A percentile compares a stretch with the other conserved stretches of the same genome.
These are phyloP conservation scores for Dasysyrphus albostriatus DNA, from an alignment of 2,888 invertebrate species.

Conservation along the genomic window DNA sequence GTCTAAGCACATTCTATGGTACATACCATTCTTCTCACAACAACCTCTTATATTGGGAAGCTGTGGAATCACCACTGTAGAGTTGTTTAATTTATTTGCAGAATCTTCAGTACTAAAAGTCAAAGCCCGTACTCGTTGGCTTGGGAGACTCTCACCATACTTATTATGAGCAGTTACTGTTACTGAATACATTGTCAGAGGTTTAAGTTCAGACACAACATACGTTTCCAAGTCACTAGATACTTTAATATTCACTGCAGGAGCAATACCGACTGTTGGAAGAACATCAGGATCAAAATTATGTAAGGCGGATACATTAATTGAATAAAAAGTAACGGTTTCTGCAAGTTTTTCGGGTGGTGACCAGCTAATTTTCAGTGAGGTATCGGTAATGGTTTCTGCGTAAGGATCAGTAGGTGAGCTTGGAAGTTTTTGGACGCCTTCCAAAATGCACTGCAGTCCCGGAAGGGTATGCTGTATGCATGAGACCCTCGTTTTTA, in stretches of 20 bases:
- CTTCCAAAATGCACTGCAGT: conserved; percentile 92
- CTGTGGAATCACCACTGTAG: conserved; percentile 86
- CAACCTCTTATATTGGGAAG: conserved; percentile 91
- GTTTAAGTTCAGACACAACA: conserved; percentile 85
- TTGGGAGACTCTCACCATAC: conserved; percentile 91
- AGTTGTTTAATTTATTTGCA: conserved; percentile 37
- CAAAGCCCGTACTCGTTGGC: conserved; percentile 89
- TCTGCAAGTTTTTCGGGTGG: conserved; percentile 87
- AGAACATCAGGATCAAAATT: conserved; percentile 86
- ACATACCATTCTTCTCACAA: conserved; percentile 89
- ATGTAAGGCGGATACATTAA: conserved; percentile 89
- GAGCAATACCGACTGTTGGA: conserved; percentile 76
- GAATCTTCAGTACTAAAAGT: conserved; percentile 86
- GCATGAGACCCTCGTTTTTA: conserved; percentile 93
- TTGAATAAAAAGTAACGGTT: conserved; percentile 87
- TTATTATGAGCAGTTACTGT: conserved; percentile 89
- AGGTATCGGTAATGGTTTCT: conserved; percentile 89
- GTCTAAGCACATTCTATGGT: conserved; percentile 89
- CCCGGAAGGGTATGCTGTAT: conserved; percentile 93
- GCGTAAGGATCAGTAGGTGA: conserved; percentile 90
- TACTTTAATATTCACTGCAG: conserved; percentile 84
- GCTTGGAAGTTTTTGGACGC: conserved; percentile 89
- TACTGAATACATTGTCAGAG: conserved; percentile 93
- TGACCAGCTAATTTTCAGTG: conserved; percentile 89
- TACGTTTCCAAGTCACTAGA: conserved; percentile 19